Base-by-base conservation (phyloP, 2,113 vertebrate genomes). In the Corvus cornix region DNA sequence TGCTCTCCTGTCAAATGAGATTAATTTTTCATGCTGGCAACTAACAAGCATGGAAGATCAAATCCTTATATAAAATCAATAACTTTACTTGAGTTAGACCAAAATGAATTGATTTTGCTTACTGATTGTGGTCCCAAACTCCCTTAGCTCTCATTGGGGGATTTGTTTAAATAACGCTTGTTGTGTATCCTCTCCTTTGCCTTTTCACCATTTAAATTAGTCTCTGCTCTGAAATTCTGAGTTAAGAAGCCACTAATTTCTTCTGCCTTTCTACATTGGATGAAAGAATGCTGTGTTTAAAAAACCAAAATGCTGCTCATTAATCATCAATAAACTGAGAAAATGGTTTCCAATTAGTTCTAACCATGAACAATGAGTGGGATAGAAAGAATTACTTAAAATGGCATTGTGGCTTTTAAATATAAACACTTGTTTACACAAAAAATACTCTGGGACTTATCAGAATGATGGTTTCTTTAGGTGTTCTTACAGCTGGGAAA, bases 401-500 rank as follows among this genome's bases (percentile, higher is more conserved):
- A 82, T 84, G 52, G 49, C 49, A 52, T 82, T 31, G 84, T 70
- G 77, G 48, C 23, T 82, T 95, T 96, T 87, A 93, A 93, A 84
- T 80, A 67, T 81, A 91, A 94, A 85, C 70, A 59, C 22, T 81
- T 86, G 43, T 94, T 95, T 94, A 94, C 64, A 92, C 56, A 60
- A 75, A 39, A 75, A 67, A 9, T 67, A 52, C 22, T 46, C 58
- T 37, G 23, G 60, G 55, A 93, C 90, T 94, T 79, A 60, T 79
- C 48, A 78, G 58, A 76, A 43, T 69, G n/a, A 75, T 33, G 73
- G 55, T 83, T 84, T 93, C 49, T 95, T 79, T 52, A 91, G 58
- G 81, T 77, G 80, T 43, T 67, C 83, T 63, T 91, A 39, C 18
- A 37, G 48, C 33, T 84, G 69, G 52, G 62, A 85, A 85, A 85